phyloP scores from a whole-genome alignment of 2,797 vertebrate genomes.

The Heterohyrax brucei region DNA sequence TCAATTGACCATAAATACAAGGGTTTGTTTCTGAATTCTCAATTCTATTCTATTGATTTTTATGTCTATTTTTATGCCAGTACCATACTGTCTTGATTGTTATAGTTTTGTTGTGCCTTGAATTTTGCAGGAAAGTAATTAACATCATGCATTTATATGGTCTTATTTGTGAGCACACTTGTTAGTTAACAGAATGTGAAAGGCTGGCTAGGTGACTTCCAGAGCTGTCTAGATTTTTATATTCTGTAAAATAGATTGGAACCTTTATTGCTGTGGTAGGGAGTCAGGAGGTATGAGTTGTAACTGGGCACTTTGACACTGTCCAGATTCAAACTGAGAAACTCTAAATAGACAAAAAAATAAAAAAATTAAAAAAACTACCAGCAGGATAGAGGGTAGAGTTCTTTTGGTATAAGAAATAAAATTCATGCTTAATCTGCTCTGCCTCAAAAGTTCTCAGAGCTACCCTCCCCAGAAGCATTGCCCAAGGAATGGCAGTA shows the following conservation, averaged over 20 bases:
- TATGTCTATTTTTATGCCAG: background rate
- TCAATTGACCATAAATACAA: background rate
- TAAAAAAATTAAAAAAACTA: background rate
- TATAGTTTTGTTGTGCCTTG: conserved; percentile 13
- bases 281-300: background rate
- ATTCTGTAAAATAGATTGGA: background rate
- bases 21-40: conserved; percentile 53
- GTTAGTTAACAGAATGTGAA: background rate
- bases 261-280: background rate
- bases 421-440: background rate
- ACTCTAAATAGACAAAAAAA: background rate
- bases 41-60: background rate
- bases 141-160: background rate
- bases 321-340: background rate
- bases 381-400: background rate
- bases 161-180: background rate
- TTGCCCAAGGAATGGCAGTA: background rate
- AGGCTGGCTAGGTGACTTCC: background rate
- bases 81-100: background rate
- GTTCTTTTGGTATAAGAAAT: background rate
- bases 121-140: background rate
- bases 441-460: background rate
- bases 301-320: background rate
- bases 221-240: background rate
- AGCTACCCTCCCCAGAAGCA: background rate